Conservation (phyloP, 1,140 invertebrate genomes). For the Pseudomyrmex gracilis region DNA sequence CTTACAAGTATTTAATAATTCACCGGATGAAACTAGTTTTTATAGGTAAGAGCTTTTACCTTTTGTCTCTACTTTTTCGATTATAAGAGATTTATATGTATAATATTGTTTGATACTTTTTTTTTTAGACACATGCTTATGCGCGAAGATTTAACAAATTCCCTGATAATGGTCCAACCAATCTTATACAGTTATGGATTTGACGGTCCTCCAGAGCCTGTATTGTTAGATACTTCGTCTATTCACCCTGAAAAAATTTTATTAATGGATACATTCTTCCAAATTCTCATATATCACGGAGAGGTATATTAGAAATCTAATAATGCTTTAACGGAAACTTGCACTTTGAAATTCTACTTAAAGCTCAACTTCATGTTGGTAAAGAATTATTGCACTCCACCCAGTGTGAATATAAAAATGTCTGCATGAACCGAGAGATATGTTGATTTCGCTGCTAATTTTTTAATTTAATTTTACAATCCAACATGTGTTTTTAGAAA, state of each 20-base stretch:
- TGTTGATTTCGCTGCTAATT: too few species aligned
- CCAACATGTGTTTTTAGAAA: slow-evolving; percentile 87
- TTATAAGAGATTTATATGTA: background rate
- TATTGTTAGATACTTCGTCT: slow-evolving; percentile 98
- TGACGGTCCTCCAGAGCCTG: slow-evolving; percentile 98
- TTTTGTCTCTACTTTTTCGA: background rate
- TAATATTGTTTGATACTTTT: slow-evolving; percentile 43
- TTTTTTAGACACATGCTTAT: slow-evolving; percentile 96
- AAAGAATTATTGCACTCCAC: too few species aligned
- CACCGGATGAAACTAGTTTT: slow-evolving; percentile 99
- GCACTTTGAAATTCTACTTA: too few species aligned
- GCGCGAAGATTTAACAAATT: slow-evolving; percentile 98
- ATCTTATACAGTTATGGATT: slow-evolving; percentile 99
- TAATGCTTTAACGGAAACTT: too few species aligned
- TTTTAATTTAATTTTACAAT: too few species aligned
- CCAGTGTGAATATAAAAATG: too few species aligned
- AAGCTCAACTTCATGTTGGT: too few species aligned
- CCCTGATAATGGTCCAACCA: slow-evolving; percentile 99
- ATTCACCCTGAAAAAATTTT: slow-evolving; percentile 99
- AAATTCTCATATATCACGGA: slow-evolving; percentile 99
- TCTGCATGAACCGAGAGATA: too few species aligned
- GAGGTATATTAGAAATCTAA: slow-evolving; percentile 88
- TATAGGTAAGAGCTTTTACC: slow-evolving; percentile 90
- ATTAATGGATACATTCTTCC: slow-evolving; percentile 99
- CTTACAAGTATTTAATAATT: slow-evolving; percentile 99